Evolutionary conservation across 2,888 invertebrate genomes (phyloP).

Genomic region (Agriopis leucophaearia): DNA sequence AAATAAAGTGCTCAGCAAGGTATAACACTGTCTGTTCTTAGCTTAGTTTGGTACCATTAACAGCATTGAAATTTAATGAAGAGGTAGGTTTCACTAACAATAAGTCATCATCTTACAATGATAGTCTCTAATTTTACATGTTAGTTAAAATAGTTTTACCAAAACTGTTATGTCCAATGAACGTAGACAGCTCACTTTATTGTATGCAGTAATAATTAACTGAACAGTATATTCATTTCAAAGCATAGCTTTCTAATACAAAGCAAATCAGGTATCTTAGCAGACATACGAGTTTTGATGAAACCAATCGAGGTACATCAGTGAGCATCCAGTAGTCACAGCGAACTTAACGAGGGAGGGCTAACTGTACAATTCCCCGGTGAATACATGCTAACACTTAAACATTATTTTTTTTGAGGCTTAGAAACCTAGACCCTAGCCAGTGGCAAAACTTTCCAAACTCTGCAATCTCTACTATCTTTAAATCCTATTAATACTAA

Average conservation of each 20-base stretch:
- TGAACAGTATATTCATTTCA: constrained; percentile 69
- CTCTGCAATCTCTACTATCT: constrained; percentile 71
- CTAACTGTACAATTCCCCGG: constrained; percentile 86
- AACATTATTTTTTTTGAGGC: constrained; percentile 83
- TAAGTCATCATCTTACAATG: constrained; percentile 65
- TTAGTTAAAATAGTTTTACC: constrained; percentile 72
- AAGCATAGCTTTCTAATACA: constrained; percentile 76
- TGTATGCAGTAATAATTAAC: constrained; percentile 62
- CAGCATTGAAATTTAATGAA: constrained; percentile 84
- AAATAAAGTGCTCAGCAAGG: constrained; percentile 61
- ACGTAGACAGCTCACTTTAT: constrained; percentile 61
- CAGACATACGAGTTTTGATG: constrained; percentile 79
- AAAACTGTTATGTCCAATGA: constrained; percentile 75
- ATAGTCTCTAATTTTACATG: constrained; percentile 84
- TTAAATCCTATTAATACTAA: constrained; percentile 69
- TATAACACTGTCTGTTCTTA: constrained; percentile 57
- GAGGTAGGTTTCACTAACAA: constrained; percentile 84
- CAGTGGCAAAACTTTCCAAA: constrained; percentile 84
- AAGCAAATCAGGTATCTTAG: constrained; percentile 61
- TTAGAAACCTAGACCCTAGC: constrained; percentile 82
- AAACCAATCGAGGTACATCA: constrained; percentile 76
- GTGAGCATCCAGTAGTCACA: constrained; percentile 84
- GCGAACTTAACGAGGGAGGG: constrained; percentile 86
- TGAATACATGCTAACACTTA: constrained; percentile 86
- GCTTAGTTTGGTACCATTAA: constrained; percentile 83